Percentiles rank a stretch among this genome's conserved stretches.
These are phyloP conservation scores for Caenorhabditis uteleia DNA, from an alignment of 2,888 invertebrate species.

Conservation along the genomic window DNA sequence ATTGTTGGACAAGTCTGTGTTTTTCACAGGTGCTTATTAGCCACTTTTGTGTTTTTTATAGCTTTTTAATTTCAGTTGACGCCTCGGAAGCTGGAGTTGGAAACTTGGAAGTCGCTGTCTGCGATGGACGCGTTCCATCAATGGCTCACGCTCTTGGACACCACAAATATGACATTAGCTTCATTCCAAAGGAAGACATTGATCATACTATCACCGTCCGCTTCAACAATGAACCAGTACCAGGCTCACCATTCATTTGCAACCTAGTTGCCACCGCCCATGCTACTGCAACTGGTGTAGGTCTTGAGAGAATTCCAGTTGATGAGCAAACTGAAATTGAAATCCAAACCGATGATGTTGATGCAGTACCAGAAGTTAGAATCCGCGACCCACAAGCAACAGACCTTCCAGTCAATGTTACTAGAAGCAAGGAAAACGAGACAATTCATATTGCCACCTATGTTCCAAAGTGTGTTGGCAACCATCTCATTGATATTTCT, in stretches of 20 bases:
- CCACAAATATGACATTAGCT: slow-evolving; percentile 70
- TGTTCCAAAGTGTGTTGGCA: slow-evolving; percentile 80
- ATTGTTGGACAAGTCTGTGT: slow-evolving; percentile 87
- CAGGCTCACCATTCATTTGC: slow-evolving; percentile 91
- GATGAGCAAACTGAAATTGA: slow-evolving; percentile 75
- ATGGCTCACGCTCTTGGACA: slow-evolving; percentile 95
- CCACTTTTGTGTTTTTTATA: background rate
- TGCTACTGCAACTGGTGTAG: slow-evolving; percentile 77
- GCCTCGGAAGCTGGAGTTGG: slow-evolving; percentile 98
- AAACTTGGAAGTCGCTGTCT: slow-evolving; percentile 96
- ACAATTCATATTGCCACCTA: slow-evolving; percentile 76
- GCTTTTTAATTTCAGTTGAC: slow-evolving; percentile 76
- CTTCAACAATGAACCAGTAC: slow-evolving; percentile 75
- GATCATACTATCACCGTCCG: slow-evolving; percentile 68
- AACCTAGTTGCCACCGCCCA: slow-evolving; percentile 80
- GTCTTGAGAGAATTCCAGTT: slow-evolving; percentile 79
- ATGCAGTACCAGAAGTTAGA: slow-evolving; percentile 42
- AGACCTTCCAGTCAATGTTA: slow-evolving; percentile 54
- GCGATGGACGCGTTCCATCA: slow-evolving; percentile 93
- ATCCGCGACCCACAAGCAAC: slow-evolving; percentile 61
- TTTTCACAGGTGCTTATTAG: slow-evolving; percentile 75
- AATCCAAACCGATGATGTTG: slow-evolving; percentile 43
- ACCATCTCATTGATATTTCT: slow-evolving; percentile 62
- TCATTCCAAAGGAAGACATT: slow-evolving; percentile 64
- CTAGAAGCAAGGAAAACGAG: slow-evolving; percentile 41